Conservation (phyloP, 1,140 invertebrate genomes). For the Holcopasites calliopsidis region DNA sequence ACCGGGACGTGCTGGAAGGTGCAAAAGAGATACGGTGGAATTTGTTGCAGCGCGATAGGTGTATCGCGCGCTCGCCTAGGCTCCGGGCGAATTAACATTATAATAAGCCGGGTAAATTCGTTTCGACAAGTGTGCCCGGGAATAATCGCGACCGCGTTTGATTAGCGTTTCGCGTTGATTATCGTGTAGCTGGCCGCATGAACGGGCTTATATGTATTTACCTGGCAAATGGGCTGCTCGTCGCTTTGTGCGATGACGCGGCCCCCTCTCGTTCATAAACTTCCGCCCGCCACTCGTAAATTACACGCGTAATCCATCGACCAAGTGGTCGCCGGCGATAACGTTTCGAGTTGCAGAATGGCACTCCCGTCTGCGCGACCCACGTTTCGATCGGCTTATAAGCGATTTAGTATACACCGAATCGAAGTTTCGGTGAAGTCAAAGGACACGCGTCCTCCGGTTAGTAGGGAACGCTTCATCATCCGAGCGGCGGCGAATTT, state of each 20-base stretch:
- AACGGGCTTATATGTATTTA: constrained; percentile 27
- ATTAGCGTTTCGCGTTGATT: constrained; percentile 45
- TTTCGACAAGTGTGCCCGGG: constrained; percentile 43
- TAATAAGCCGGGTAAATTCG: constrained; percentile 61
- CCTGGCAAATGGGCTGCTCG: constrained; percentile 38
- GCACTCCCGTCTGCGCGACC: not conserved
- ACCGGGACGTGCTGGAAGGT: constrained; percentile 42
- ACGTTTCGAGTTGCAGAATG: not conserved
- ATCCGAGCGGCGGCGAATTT: constrained; percentile 12
- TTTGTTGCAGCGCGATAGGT: constrained; percentile 34
- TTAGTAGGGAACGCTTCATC: not conserved
- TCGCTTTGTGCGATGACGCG: constrained; percentile 23
- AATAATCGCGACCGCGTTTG: constrained; percentile 52
- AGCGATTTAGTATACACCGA: not conserved
- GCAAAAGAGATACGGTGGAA: constrained; percentile 29
- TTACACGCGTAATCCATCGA: constrained; percentile 6
- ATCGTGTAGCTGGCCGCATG: constrained; percentile 31
- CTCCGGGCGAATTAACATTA: constrained; percentile 54
- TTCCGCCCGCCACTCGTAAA: not conserved
- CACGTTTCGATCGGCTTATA: not conserved
- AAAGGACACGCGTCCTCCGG: too few species aligned
- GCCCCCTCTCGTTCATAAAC: constrained; percentile 18
- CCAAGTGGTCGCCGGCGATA: not conserved
- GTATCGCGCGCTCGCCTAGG: not conserved
- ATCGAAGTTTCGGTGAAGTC: too few species aligned